These are phyloP conservation scores for Drosophila birchii DNA, from an alignment of 2,888 invertebrate species.

Conservation along the genomic window DNA sequence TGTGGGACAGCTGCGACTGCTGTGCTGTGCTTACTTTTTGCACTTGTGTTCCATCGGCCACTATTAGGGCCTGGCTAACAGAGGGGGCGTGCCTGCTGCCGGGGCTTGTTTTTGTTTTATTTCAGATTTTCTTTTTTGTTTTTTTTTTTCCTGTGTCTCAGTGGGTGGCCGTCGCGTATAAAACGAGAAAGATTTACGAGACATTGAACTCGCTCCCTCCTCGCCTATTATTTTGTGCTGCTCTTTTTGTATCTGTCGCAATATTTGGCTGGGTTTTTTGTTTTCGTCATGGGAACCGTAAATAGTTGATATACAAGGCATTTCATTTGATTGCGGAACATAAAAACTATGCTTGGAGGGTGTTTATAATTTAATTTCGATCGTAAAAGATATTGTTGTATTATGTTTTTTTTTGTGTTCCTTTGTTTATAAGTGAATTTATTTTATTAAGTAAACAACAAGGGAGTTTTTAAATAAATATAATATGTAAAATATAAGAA, in stretches of 20 bases:
- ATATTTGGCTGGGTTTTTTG: slow-evolving; percentile 16
- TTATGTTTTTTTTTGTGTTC: not conserved
- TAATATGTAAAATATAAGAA: no score
- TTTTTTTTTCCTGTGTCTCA: not conserved
- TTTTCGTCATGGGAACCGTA: slow-evolving; percentile 33
- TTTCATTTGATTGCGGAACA: slow-evolving; percentile 16
- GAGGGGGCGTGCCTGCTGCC: slow-evolving; percentile 10
- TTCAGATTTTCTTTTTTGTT: not conserved
- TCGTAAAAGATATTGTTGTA: not conserved
- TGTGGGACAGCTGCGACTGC: slow-evolving; percentile 41
- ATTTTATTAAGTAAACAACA: not conserved
- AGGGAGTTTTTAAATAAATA: no score
- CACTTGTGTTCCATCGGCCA: slow-evolving; percentile 53
- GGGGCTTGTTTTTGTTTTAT: not conserved
- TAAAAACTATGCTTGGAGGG: slow-evolving; percentile 4
- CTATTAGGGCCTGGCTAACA: slow-evolving; percentile 52
- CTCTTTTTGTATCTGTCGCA: slow-evolving; percentile 12
- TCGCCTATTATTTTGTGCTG: not conserved
- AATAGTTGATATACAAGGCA: slow-evolving; percentile 14
- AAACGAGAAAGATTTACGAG: slow-evolving; percentile 63
- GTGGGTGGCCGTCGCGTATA: slow-evolving; percentile 36
- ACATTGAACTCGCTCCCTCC: slow-evolving; percentile 61
- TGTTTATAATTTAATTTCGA: slow-evolving; percentile 7
- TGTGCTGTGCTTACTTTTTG: slow-evolving; percentile 36
- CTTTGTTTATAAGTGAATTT: slow-evolving; percentile 2